Evolutionary conservation across 2,797 vertebrate genomes (phyloP), one percentile per base, ranked within the genome.

Genomic region (Phalloptychus januarius): DNA sequence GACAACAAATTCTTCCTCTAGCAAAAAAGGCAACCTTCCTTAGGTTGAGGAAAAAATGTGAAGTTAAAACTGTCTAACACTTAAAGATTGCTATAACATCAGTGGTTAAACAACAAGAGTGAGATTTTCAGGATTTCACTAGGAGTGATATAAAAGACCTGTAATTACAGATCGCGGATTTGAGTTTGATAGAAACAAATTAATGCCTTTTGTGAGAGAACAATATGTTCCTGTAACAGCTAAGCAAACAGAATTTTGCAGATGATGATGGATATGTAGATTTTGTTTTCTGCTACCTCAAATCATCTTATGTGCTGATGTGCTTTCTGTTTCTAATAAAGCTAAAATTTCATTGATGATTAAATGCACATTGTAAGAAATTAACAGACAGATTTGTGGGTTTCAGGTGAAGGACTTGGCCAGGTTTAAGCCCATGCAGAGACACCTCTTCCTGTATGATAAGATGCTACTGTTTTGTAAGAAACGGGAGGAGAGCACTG

Each of bases 361-460:
- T 69, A 31, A 33, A 69, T 69, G 0, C 25, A n/a, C 10, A 69
- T 18, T 12, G 20, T 7, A 50, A 16, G 3, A 44, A 36, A 71
- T 15, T 20, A 8, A 38, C 61, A 10, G 75, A 73, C 2, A 16
- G 15, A 40, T 40, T 1, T 1, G 3, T 44, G 87, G 58, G 6
- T 86, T 85, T 40, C 84, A 94, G 93, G 97, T 99, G 82, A 99
- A 98, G 93, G 98, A 99, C 88, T 91, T 99, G 91, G 97, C 98
- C 2, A 94, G 97, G 67, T 99, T 99, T 83, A 99, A 99, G 86
- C 97, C 98, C 2, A 99, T 98, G 97, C 98, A 98, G 89, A 96
- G 98, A 45, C 98, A 99, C 77, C 95, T 99, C 69, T 99, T 99
- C 85, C 96, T 99, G 2, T 99, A 99, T 23, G 94, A 97, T 77